Conservation (phyloP, 2,113 vertebrate genomes). For the Brachirus orientalis region DNA sequence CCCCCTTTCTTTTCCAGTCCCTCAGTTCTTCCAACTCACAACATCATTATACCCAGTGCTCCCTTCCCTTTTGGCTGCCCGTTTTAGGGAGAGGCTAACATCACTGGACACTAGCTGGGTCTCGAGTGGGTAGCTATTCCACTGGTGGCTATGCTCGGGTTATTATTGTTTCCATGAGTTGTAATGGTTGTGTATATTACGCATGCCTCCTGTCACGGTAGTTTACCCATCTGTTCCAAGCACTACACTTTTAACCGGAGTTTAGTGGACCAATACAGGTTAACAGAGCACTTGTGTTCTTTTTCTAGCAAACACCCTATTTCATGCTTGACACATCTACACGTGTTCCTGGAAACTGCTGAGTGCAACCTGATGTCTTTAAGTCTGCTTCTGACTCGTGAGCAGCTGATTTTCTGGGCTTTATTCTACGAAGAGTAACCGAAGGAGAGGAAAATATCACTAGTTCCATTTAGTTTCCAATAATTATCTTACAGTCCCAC, state of each 20-base stretch:
- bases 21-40: constrained; percentile 72
- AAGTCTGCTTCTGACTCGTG: constrained; percentile 8
- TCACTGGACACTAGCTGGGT: constrained; percentile 67
- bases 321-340: constrained; percentile 32
- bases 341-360: constrained; percentile 52
- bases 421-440: constrained; percentile 24
- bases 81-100: constrained; percentile 64
- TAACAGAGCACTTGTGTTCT: constrained; percentile 36
- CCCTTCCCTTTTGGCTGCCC: constrained; percentile 58
- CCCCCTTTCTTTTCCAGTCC: constrained; percentile 72
- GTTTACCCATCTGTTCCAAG: constrained; percentile 49
- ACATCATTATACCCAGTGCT: constrained; percentile 74
- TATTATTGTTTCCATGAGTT: constrained; percentile 59
- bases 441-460: too few species aligned
- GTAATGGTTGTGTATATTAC: constrained; percentile 41
- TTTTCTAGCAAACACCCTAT: constrained; percentile 43
- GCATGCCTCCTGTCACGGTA: constrained; percentile 53
- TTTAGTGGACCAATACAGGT: constrained; percentile 51
- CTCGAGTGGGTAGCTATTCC: constrained; percentile 67
- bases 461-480: too few species aligned
- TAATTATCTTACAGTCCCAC: too few species aligned
- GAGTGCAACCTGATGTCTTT: constrained; percentile 24
- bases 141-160: constrained; percentile 50
- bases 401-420: constrained; percentile 3
- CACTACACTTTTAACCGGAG: constrained; percentile 44